These are phyloP conservation scores for Cyphomyrus plagiostoma DNA, from an alignment of 2,113 vertebrate species.

Conservation along the genomic window DNA sequence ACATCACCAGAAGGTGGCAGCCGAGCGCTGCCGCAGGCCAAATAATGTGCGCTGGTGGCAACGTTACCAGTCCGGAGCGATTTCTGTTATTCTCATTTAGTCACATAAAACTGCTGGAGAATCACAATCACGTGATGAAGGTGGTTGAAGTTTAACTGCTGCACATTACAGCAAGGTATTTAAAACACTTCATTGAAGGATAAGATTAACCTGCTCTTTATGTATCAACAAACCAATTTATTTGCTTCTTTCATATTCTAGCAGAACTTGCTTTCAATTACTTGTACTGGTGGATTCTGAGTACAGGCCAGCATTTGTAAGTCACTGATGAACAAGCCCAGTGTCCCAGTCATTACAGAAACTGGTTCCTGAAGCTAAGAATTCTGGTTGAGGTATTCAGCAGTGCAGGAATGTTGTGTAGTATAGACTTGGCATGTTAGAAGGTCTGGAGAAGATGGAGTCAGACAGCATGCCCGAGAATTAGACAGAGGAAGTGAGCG, in stretches of 20 bases:
- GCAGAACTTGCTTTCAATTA: not conserved
- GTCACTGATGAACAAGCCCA: not conserved
- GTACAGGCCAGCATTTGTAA: not conserved
- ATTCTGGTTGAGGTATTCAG: not conserved
- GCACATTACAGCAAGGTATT: not conserved
- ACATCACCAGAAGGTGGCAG: not conserved
- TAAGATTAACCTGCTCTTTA: not conserved
- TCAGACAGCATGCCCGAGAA: conserved; percentile 29
- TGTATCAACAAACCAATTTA: not conserved
- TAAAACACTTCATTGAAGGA: not conserved
- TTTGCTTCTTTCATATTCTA: not conserved
- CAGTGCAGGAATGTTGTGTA: not conserved
- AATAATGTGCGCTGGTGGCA: conserved; percentile 55
- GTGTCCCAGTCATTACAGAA: not conserved
- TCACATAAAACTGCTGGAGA: not conserved
- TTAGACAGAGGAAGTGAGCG: conserved; percentile 32
- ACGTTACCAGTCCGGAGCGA: conserved; percentile 61
- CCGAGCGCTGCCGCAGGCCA: not conserved
- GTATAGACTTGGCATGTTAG: not conserved
- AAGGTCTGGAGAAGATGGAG: conserved; percentile 27
- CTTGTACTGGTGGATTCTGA: not conserved
- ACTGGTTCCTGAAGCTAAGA: not conserved
- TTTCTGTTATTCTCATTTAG: not conserved
- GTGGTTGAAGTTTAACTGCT: not conserved
- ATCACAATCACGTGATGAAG: not conserved